A percentile compares a stretch with the other conserved stretches of the same genome.
Conservation (phyloP, 1,140 invertebrate species). For the Nephotettix cincticeps region DNA sequence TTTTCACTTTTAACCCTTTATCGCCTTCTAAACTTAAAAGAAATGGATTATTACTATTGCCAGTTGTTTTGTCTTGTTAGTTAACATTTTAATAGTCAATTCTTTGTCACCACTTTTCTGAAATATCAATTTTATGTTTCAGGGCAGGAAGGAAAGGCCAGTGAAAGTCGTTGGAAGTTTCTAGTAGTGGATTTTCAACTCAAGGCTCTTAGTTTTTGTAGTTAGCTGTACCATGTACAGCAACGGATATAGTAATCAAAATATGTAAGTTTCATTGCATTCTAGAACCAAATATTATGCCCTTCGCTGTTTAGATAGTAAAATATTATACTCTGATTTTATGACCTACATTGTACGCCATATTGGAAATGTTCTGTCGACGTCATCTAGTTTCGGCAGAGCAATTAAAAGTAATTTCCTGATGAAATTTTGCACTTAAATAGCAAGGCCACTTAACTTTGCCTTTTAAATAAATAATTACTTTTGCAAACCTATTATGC, state of each 20-base stretch:
- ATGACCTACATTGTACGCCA: slow-evolving; percentile 16
- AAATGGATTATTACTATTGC: too few species aligned
- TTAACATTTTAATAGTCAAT: neutral
- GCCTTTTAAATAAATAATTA: too few species aligned
- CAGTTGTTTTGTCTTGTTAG: too few species aligned
- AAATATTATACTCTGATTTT: neutral
- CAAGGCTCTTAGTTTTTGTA: neutral
- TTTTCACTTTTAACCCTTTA: too few species aligned
- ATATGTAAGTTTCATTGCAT: slow-evolving; percentile 13
- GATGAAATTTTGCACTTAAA: too few species aligned
- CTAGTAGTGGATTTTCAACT: neutral
- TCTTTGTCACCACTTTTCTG: neutral
- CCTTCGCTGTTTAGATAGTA: neutral
- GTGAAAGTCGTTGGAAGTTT: neutral
- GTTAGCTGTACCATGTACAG: slow-evolving; percentile 24
- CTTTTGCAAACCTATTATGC: too few species aligned
- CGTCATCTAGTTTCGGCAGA: neutral
- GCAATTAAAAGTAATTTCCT: too few species aligned
- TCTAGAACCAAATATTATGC: neutral
- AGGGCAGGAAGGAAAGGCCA: slow-evolving; percentile 14
- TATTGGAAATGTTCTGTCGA: neutral
- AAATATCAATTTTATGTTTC: neutral
- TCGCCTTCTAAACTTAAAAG: too few species aligned
- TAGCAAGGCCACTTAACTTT: too few species aligned
- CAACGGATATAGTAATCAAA: slow-evolving; percentile 23